These are phyloP conservation scores for Sander vitreus DNA, from an alignment of 2,113 vertebrate species.

Conservation along the genomic window DNA sequence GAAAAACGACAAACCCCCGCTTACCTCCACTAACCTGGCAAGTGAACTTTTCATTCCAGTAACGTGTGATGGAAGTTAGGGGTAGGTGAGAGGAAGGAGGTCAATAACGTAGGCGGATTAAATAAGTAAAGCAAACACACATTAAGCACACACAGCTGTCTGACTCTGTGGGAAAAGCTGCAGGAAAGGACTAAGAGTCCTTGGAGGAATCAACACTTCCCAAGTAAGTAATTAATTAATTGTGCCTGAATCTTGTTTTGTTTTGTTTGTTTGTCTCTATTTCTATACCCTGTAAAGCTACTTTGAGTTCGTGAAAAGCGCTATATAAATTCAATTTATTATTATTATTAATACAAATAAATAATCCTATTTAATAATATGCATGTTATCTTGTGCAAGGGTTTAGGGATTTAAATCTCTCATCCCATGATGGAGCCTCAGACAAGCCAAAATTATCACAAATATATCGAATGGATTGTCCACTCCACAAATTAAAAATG, in stretches of 20 bases:
- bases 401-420: background rate
- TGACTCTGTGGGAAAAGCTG: background rate
- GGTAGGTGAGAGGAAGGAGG: slow-evolving; percentile 1
- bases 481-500: background rate
- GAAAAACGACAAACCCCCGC: background rate
- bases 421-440: background rate
- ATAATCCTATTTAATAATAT: background rate
- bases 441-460: background rate
- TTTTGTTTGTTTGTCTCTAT: too few relatives aligned
- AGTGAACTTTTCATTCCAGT: slow-evolving; percentile 34
- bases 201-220: background rate
- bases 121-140: slow-evolving; percentile 23
- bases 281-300: too few relatives aligned
- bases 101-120: background rate
- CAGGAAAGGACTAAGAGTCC: background rate
- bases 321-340: too few relatives aligned
- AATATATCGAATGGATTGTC: background rate
- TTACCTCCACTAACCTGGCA: background rate
- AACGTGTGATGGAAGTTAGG: slow-evolving; percentile 9
- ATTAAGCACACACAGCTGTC: background rate
- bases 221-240: too few relatives aligned
- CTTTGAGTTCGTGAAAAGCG: too few relatives aligned
- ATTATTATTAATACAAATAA: background rate
- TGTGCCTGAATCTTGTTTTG: too few relatives aligned
- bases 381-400: background rate